A percentile compares a stretch with the other conserved stretches of the same genome.
These are phyloP conservation scores for Acrocephalus kingi DNA, from an alignment of 2,113 vertebrate genomes.

Conservation along the genomic window DNA sequence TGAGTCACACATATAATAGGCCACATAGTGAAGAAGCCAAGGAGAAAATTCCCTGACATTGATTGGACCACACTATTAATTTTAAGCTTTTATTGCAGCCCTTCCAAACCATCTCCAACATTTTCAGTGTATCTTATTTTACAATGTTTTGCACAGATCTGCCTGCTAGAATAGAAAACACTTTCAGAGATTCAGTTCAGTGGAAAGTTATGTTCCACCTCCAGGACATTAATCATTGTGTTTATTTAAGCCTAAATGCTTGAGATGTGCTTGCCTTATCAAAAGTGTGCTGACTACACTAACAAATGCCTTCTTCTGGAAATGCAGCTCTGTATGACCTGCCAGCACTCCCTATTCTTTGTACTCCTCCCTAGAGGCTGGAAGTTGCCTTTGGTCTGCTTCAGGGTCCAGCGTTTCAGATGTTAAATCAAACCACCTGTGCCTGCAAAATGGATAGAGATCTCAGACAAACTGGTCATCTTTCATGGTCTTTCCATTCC, in stretches of 20 bases:
- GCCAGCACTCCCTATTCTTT: slow-evolving; percentile 11
- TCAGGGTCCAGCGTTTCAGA: background rate
- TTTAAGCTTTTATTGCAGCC: background rate
- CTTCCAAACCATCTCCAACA: background rate
- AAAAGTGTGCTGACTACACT: background rate
- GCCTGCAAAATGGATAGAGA: slow-evolving; percentile 21
- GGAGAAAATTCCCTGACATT: background rate
- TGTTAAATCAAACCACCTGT: slow-evolving; percentile 50
- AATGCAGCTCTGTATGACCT: background rate
- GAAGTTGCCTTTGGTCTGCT: slow-evolving; percentile 5
- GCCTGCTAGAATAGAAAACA: background rate
- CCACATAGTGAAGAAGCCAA: background rate
- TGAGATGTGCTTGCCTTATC: slow-evolving; percentile 29
- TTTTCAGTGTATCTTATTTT: background rate
- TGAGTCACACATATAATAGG: background rate
- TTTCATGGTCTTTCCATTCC: slow-evolving; percentile 20
- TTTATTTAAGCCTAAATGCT: slow-evolving; percentile 30
- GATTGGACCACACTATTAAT: background rate
- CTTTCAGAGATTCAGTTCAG: background rate
- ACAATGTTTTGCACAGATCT: background rate
- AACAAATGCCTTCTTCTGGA: slow-evolving; percentile 2
- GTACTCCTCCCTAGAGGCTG: background rate
- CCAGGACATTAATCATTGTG: background rate
- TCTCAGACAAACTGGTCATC: slow-evolving; percentile 19
- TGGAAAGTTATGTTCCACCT: background rate